A percentile compares a stretch with the other conserved stretches of the same genome.
Evolutionary conservation across 1,140 invertebrate species (phyloP).

Genomic region (Heliconius hermathena): DNA sequence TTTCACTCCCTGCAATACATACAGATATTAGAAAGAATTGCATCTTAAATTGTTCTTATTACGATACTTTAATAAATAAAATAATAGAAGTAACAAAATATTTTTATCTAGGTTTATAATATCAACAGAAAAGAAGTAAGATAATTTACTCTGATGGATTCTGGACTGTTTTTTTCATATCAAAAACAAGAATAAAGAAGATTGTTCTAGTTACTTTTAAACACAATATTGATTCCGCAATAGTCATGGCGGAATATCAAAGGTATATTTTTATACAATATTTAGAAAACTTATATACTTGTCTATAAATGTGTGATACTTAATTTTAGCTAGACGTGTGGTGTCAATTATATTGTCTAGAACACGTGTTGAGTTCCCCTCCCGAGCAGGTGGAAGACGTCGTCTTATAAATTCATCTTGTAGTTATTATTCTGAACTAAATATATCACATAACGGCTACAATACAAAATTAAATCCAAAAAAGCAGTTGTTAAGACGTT

Average conservation of each 20-base stretch:
- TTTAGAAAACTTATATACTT: no score
- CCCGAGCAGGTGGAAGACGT: constrained; percentile 55
- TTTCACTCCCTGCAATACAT: not conserved
- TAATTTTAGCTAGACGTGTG: constrained; percentile 51
- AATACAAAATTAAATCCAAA: not conserved
- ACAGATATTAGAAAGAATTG: not conserved
- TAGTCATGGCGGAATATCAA: no score
- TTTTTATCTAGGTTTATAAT: no score
- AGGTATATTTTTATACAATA: no score
- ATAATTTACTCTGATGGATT: no score
- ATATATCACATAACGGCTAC: not conserved
- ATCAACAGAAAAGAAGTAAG: no score
- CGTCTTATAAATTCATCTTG: constrained; percentile 59
- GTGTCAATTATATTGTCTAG: constrained; percentile 57
- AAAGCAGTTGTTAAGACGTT: not conserved
- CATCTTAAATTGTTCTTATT: not conserved
- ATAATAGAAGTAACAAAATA: no score
- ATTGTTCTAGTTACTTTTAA: no score
- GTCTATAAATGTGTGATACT: constrained; percentile 24
- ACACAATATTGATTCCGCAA: no score
- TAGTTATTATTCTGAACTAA: constrained; percentile 16
- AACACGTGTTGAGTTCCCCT: constrained; percentile 50
- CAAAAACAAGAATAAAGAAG: no score
- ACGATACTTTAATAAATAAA: no score
- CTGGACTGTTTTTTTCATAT: no score